These are phyloP conservation scores for zebrafish (Danio rerio) DNA, from an alignment of 2,113 vertebrate species.

Conservation along the genomic window GRCz12tu NC_133179.1:17905001-17905500, in stretches of 20 bases:
- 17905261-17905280: slow-evolving; percentile 50
- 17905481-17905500: neutral
- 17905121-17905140: slow-evolving; percentile 76
- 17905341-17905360: neutral
- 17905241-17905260: slow-evolving; percentile 57
- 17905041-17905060: slow-evolving; percentile 55
- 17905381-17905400: too few species aligned
- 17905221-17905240: slow-evolving; percentile 54
- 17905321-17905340: slow-evolving; percentile 48
- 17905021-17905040: slow-evolving; percentile 52
- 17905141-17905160: slow-evolving; percentile 38
- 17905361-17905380: too few species aligned
- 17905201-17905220: slow-evolving; percentile 39
- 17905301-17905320: slow-evolving; percentile 66
- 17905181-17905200: slow-evolving; percentile 45
- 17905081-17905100: slow-evolving; percentile 62
- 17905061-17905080: slow-evolving; percentile 49
- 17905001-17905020: slow-evolving; percentile 43
- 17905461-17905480: neutral
- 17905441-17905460: too few species aligned
- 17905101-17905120: slow-evolving; percentile 76
- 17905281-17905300: slow-evolving; percentile 38
- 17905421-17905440: too few species aligned
- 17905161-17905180: slow-evolving; percentile 57
- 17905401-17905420: too few species aligned